Conservation (phyloP, 2,888 invertebrate species). For the Iphiclides podalirius region DNA sequence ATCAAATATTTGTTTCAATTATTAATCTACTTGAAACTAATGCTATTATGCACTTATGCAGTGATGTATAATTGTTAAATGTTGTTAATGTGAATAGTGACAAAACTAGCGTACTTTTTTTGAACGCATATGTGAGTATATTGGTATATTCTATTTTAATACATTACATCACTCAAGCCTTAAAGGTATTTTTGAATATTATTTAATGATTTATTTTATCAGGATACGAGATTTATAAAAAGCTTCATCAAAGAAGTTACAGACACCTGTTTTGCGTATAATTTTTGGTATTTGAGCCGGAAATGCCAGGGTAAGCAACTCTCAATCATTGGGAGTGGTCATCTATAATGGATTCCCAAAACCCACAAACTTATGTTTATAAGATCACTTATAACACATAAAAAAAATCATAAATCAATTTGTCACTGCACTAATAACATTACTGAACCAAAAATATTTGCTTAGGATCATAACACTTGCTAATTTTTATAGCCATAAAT, state of each 20-base stretch:
- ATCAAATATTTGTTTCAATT: no score
- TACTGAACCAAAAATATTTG: not conserved
- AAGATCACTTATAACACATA: conserved; percentile 22
- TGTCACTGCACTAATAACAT: conserved; percentile 1
- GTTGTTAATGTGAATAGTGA: no score
- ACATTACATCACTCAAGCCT: conserved; percentile 24
- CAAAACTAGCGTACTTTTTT: no score
- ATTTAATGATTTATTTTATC: conserved; percentile 21
- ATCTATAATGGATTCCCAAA: conserved; percentile 43
- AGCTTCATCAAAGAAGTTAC: conserved; percentile 28
- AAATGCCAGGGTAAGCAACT: conserved; percentile 77
- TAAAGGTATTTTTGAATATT: conserved; percentile 8
- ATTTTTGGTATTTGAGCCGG: conserved; percentile 41
- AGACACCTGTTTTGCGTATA: conserved; percentile 35
- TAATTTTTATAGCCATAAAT: not conserved
- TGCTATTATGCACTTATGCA: no score
- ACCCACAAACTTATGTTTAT: conserved; percentile 34
- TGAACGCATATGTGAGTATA: conserved; percentile 9
- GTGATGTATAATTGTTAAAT: no score
- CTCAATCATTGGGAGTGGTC: conserved; percentile 64
- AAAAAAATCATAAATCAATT: conserved; percentile 9
- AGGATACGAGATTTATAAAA: conserved; percentile 10
- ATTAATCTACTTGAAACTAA: no score
- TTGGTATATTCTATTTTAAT: conserved; percentile 22
- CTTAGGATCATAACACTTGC: not conserved